Conservation (phyloP, 2,888 invertebrate genomes). For the Petrolisthes manimaculis region DNA sequence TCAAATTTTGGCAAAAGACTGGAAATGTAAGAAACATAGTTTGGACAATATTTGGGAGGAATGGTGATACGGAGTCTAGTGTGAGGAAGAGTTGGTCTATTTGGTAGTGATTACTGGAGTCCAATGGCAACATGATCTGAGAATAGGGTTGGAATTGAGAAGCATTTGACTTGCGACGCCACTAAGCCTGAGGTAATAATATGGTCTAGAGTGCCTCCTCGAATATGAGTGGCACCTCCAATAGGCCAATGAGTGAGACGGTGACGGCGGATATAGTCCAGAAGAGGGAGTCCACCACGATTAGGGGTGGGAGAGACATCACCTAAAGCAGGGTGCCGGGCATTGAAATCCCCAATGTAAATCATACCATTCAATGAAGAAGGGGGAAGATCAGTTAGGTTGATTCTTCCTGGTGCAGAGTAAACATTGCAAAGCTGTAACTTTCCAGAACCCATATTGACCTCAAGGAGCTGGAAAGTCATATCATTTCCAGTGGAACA, state of each 20-base stretch:
- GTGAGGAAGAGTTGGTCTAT: too few relatives aligned
- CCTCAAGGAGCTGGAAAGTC: too few relatives aligned
- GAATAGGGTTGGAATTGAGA: neutral
- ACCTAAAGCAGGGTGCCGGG: neutral
- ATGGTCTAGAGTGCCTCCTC: constrained; percentile 27
- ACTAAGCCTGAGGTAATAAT: constrained; percentile 20
- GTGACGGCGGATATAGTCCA: neutral
- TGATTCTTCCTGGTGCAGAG: too few relatives aligned
- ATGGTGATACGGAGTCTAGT: neutral
- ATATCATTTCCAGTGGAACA: too few relatives aligned
- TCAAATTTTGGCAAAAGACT: neutral
- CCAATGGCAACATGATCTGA: neutral
- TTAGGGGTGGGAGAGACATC: constrained; percentile 7
- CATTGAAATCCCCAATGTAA: too few relatives aligned
- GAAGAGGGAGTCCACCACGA: neutral
- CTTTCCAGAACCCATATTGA: too few relatives aligned
- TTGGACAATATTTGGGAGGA: neutral
- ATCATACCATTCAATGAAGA: too few relatives aligned
- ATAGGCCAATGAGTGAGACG: constrained; percentile 21
- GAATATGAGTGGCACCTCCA: constrained; percentile 16
- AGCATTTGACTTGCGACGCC: constrained; percentile 4
- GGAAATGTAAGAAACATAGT: neutral
- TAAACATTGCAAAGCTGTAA: too few relatives aligned
- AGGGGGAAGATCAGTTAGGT: too few relatives aligned
- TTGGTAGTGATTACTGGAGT: too few relatives aligned